Percentiles rank a stretch among this genome's conserved stretches.
Evolutionary conservation across 2,113 vertebrate species (phyloP).

Genomic region (Microtus ochrogaster): DNA sequence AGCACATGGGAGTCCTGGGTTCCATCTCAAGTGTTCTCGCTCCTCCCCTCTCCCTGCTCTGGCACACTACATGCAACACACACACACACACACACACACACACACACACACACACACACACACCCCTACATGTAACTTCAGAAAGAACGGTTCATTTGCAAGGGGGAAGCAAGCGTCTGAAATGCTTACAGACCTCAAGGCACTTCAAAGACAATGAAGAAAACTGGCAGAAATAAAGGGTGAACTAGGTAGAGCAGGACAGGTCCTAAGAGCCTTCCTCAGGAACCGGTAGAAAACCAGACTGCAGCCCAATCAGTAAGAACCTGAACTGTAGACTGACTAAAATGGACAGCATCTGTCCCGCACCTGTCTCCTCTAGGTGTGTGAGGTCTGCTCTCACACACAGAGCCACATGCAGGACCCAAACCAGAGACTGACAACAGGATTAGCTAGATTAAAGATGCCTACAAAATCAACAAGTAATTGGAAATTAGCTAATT

Average conservation of each 20-base stretch:
- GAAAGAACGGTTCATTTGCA: not conserved
- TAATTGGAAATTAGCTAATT: slow-evolving; percentile 49
- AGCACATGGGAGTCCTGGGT: not conserved
- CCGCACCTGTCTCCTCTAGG: not conserved
- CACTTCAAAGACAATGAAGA: not conserved
- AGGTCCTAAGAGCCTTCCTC: not conserved
- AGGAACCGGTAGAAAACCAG: not conserved
- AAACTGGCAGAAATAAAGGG: not conserved
- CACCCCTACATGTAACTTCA: not conserved
- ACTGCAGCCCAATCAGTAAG: not conserved
- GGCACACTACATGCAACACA: not conserved
- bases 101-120: not conserved
- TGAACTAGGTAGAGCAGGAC: not conserved
- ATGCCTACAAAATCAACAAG: slow-evolving; percentile 35
- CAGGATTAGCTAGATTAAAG: slow-evolving; percentile 47
- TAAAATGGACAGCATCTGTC: slow-evolving; percentile 1
- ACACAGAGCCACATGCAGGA: not conserved
- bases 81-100: not conserved
- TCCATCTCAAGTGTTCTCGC: not conserved
- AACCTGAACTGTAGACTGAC: not conserved
- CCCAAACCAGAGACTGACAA: slow-evolving; percentile 20
- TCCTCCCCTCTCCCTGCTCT: not conserved
- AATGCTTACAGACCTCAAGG: not conserved
- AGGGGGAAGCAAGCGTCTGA: not conserved
- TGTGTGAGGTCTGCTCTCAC: not conserved